Evolutionary conservation across 37 sponge, comb jelly and placozoan genomes (phyloP).

Genomic region (Haliclona indistincta): DNA sequence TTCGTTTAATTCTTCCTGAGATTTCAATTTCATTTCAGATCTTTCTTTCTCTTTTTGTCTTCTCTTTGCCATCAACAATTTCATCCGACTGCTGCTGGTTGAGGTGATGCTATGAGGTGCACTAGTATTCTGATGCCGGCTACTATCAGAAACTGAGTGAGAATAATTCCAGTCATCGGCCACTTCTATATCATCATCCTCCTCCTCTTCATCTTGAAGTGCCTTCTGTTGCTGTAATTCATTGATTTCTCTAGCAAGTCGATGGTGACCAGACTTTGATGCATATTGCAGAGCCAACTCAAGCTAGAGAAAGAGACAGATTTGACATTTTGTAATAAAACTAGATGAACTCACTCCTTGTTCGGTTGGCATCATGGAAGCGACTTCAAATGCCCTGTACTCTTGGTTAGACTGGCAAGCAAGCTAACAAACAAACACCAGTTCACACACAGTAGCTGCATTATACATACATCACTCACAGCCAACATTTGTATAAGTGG

Average conservation of each 20-base stretch:
- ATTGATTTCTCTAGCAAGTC: conserved; percentile 53
- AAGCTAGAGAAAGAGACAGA: conserved; percentile 29
- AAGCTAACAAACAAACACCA: conserved; percentile 23
- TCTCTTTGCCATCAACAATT: not conserved
- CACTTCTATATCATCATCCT: no score
- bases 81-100: not conserved
- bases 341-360: conserved; percentile 51
- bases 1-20: not conserved
- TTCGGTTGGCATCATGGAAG: conserved; percentile 49
- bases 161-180: not conserved
- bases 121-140: no score
- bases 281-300: conserved; percentile 72
- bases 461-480: conserved; percentile 35
- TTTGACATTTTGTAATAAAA: not conserved
- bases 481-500: conserved; percentile 78
- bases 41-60: not conserved
- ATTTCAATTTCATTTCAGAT: not conserved
- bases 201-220: conserved; percentile 4
- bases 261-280: conserved; percentile 37
- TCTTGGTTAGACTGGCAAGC: conserved; percentile 69
- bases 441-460: conserved; percentile 2
- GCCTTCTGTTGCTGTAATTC: conserved; percentile 52
- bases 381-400: conserved; percentile 64
- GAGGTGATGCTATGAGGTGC: no score
- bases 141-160: no score